Base-by-base conservation (phyloP, 2,888 invertebrate species). In the Trichogramma evanescens region DNA sequence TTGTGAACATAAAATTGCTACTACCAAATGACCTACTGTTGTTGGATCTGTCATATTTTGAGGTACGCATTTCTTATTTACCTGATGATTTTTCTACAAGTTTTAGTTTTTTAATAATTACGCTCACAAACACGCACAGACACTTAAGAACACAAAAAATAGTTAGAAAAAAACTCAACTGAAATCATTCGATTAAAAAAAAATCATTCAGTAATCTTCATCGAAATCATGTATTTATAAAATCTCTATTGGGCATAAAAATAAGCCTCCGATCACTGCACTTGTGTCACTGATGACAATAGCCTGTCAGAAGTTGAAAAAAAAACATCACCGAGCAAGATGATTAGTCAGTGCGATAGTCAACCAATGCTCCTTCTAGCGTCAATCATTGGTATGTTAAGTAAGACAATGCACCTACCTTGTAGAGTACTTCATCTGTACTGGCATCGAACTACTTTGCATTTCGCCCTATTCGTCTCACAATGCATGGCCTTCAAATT, bases 351-450 rank as follows among this genome's bases (percentile, higher is more conserved):
- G 59, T 63, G 61, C 56, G 60, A 65, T 65, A 66, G 59, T 67
- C 69, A 63, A 67, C 69, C 68, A 68, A 67, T 63, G 66, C 67
- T 71, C 68, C 58, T 64, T 57, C 56, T 26, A 26, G 26, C 67
- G 69, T 65, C 66, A 66, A 65, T 67, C 63, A 70, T 70, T 65
- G 70, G 72, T 72, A 72, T 65, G 72, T 72, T 69, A 67, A 65
- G 64, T 65, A 62, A 59, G 41, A 58, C 68, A 65, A 68, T 68
- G 69, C 70, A 71, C 72, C 67, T 69, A 66, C 63, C 66, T 60
- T 26, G 26, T 26, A 26, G 26, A 26, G 58, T 62, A 62, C 62
- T 61, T 54, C 56, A 59, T 54, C 50, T 62, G 52, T 68, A 69
- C 64, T 66, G 68, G 68, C 67, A 69, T 69, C 68, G 64, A 69